Base-by-base conservation (phyloP, 2,113 vertebrate genomes). In the Haemorhous mexicanus region DNA sequence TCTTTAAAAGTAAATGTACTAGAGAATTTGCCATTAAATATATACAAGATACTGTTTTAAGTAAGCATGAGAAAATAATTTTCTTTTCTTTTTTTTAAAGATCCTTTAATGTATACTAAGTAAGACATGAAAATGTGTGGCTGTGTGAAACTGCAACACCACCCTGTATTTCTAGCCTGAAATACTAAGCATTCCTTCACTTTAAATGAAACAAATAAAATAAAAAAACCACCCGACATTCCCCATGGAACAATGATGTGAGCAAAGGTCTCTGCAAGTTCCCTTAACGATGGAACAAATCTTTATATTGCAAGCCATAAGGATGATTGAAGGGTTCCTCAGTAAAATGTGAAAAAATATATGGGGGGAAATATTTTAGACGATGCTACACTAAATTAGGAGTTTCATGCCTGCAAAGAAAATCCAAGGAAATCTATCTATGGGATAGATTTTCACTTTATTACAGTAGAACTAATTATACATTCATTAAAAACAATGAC, bases 241-340 rank as follows among this genome's bases (percentile, higher is more conserved):
- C 84, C 66, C 58, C n/a, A 27, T 0, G 30, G 87, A 91, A 76
- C 56, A 86, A 75, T 83, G 73, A 84, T 37, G 66, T 13, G 64
- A 94, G 76, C 73, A 92, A 95, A 93, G 89, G 53, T 93, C 70
- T 79, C 44, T 78, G 53, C 13, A 70, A 89, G 61, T 79, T 84
- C 66, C 84, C 39, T 90, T 90, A 95, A 88, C 0, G 6, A 85
- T 78, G 53, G 92, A 95, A 83, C 70, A 92, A 94, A 93, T 90
- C 62, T 88, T 93, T 87, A 84, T 61, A 84, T 17, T 67, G 28
- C 53, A 81, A 87, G 32, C 28, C 46, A 58, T 84, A 82, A 84
- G 61, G 17, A 85, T 64, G 83, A 93, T 55, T 95, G 78, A 97
- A 92, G 88, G 28, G 59, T 56, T 89, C 49, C 59, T 95, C 53